Evolutionary conservation across 1,140 invertebrate genomes (phyloP), one percentile per base, ranked within the genome.

Genomic region (Holotrichia oblita): DNA sequence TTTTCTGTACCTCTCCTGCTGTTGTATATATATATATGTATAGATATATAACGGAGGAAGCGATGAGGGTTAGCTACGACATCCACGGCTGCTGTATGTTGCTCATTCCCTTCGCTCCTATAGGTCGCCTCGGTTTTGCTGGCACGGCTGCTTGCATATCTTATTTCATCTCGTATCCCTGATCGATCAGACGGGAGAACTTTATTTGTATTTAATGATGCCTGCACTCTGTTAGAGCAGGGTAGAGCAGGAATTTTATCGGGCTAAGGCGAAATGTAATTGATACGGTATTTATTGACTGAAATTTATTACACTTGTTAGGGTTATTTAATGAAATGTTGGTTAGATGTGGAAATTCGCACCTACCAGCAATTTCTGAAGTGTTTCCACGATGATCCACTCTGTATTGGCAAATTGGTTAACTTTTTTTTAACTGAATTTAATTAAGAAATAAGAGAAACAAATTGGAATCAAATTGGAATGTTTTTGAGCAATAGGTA

Each of bases 141-240:
- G 27, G 27, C 27, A 34, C 48, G 14, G 14, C 48, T 55, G 14
- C 48, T 14, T 55, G 48, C 48, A 55, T 55, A 55, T 55, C 48
- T 55, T 55, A 55, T 55, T 55, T 55, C 48, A 55, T 55, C 14
- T 55, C 48, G 48, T 6, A 55, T 55, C 48, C 6, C 48, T 17
- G 14, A n/a, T 55, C 48, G 48, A 14, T 55, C 48, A 7, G 48
- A 34, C 48, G 0, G 48, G 14, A 17, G 27, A 10, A 55, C 48
- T 55, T 55, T 55, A 55, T 55, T n/a, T n/a, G 48, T 55, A 55
- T 55, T 55, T 55, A 55, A 55, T 55, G 12, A 17, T 55, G 6
- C 6, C 48, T 55, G 14, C 3, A n/a, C 48, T 55, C 7, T 55
- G 14, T 17, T 48, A 48, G n/a, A n/a, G 44, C n/a, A n/a, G 27